Conservation (phyloP, 2,888 invertebrate genomes). For the Hirudinaria manillensis region DNA sequence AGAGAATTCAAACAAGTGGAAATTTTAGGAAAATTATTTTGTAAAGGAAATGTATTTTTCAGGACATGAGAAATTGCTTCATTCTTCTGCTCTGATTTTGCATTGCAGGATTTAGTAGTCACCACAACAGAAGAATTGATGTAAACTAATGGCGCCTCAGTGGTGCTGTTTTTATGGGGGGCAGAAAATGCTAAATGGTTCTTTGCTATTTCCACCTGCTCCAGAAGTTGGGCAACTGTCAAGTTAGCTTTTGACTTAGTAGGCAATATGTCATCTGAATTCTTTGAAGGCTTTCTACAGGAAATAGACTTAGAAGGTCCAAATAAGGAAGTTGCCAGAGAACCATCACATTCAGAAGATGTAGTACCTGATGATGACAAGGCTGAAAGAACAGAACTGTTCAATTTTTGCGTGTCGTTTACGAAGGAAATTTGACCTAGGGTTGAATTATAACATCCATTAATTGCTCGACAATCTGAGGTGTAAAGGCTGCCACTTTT, state of each 20-base stretch:
- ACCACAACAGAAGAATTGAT: not conserved
- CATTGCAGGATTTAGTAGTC: not conserved
- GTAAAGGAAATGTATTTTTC: not conserved
- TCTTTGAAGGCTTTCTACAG: constrained; percentile 19
- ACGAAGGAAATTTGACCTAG: not conserved
- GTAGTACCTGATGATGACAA: not conserved
- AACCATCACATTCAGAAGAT: not conserved
- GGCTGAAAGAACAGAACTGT: not conserved
- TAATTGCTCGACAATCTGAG: not conserved
- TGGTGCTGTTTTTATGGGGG: not conserved
- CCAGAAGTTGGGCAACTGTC: constrained; percentile 34
- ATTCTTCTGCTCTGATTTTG: constrained; percentile 14
- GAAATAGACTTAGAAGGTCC: not conserved
- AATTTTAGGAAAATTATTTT: not conserved
- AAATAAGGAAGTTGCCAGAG: not conserved
- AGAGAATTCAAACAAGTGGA: not conserved
- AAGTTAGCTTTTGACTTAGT: constrained; percentile 28
- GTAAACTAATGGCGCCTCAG: not conserved
- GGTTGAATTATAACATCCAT: not conserved
- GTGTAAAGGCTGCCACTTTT: not conserved
- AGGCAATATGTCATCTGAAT: constrained; percentile 19
- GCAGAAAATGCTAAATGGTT: constrained; percentile 7
- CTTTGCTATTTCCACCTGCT: constrained; percentile 33
- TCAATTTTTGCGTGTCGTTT: too few species aligned
- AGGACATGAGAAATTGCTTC: too few species aligned